phyloP scores from a whole-genome alignment of 2,797 vertebrate species.

The Schizopygopsis pylzovi region DNA sequence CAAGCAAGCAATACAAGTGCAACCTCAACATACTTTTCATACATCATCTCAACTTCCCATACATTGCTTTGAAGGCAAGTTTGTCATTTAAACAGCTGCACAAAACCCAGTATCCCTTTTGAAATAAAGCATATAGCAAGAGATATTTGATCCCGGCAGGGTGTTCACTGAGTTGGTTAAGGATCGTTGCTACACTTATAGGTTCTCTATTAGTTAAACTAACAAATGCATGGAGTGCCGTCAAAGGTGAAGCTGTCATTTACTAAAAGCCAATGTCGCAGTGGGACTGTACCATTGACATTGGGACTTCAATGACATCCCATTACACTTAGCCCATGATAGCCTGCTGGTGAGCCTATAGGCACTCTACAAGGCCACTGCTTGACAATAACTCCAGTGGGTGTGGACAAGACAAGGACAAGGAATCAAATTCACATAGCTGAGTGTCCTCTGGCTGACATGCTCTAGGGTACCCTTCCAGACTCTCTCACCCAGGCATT shows the following conservation, averaged over 20 bases:
- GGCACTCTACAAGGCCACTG: slow-evolving; percentile 32
- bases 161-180: slow-evolving; percentile 10
- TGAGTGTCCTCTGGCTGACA: background rate
- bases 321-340: slow-evolving; percentile 39
- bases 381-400: slow-evolving; percentile 37
- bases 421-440: slow-evolving; percentile 16
- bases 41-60: slow-evolving; percentile 15
- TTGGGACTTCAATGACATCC: slow-evolving; percentile 37
- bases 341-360: slow-evolving; percentile 30
- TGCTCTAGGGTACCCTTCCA: slow-evolving; percentile 4
- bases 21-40: slow-evolving; percentile 25
- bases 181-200: slow-evolving; percentile 1
- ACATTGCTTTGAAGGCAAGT: slow-evolving; percentile 21
- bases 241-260: slow-evolving; percentile 35
- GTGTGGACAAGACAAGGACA: slow-evolving; percentile 43
- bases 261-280: slow-evolving; percentile 22
- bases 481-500: background rate
- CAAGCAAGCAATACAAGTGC: background rate
- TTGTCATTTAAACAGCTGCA: background rate
- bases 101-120: background rate
- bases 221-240: slow-evolving; percentile 3
- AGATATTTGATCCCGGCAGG: background rate
- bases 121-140: slow-evolving; percentile 3
- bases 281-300: slow-evolving; percentile 25
- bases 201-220: slow-evolving; percentile 5